Conservation (phyloP, 2,888 invertebrate species). For the Tortrix viridana region DNA sequence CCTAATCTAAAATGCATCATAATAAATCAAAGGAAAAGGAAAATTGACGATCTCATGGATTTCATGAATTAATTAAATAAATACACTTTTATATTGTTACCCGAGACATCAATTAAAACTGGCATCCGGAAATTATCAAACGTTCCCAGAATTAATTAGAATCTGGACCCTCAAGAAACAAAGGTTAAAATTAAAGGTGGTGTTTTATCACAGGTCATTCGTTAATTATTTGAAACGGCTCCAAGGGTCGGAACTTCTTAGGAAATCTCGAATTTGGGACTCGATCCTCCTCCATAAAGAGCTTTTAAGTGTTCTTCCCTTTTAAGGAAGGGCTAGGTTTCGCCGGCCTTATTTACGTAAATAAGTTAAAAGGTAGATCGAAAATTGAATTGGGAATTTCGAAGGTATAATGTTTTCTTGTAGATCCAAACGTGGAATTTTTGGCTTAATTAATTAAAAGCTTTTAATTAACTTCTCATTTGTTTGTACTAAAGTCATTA, state of each 20-base stretch:
- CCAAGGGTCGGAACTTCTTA: slow-evolving; percentile 27
- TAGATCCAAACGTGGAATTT: neutral
- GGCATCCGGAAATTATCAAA: slow-evolving; percentile 17
- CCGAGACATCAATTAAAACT: neutral
- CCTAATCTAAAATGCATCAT: neutral
- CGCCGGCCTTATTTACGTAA: slow-evolving; percentile 17
- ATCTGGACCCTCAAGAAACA: slow-evolving; percentile 24
- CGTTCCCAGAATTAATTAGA: slow-evolving; percentile 24
- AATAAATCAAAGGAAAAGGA: neutral
- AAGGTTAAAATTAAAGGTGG: slow-evolving; percentile 27
- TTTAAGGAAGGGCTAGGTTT: slow-evolving; percentile 28
- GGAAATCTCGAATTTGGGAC: slow-evolving; percentile 30
- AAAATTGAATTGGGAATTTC: slow-evolving; percentile 8
- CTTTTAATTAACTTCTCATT: too few relatives aligned
- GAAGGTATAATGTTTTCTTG: slow-evolving; percentile 2
- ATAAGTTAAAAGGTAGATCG: slow-evolving; percentile 15
- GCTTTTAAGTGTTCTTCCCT: slow-evolving; percentile 24
- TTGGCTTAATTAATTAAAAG: too few relatives aligned
- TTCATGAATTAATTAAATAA: neutral
- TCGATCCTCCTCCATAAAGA: slow-evolving; percentile 15
- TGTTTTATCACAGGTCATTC: slow-evolving; percentile 34
- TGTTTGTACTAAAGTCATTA: too few relatives aligned
- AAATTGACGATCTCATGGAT: neutral
- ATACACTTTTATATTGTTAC: neutral
- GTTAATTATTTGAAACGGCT: slow-evolving; percentile 35